Percentiles rank a stretch among this genome's conserved stretches.
phyloP scores from a whole-genome alignment of 2,888 invertebrate species.

The Tachystola acroxantha region DNA sequence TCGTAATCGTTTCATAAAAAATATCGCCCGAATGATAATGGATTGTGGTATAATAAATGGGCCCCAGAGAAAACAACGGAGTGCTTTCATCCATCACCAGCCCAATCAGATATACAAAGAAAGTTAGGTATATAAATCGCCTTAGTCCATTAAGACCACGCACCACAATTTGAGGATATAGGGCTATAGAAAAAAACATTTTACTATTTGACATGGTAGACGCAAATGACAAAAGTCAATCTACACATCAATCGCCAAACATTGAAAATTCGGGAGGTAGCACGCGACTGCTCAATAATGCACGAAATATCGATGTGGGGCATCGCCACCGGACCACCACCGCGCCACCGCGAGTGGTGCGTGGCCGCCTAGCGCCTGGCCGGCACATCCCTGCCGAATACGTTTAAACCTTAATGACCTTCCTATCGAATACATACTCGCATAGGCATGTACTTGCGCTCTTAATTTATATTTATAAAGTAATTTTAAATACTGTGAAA shows the following conservation, averaged over 20 bases:
- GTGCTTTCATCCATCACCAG: constrained; percentile 62
- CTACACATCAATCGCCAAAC: constrained; percentile 78
- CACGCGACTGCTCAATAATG: constrained; percentile 77
- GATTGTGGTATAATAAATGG: constrained; percentile 30
- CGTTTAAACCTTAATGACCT: constrained; percentile 2
- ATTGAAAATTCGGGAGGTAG: constrained; percentile 73
- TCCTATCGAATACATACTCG: not conserved
- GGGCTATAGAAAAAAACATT: constrained; percentile 66
- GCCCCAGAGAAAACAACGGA: constrained; percentile 49
- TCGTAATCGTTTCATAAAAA: constrained; percentile 26
- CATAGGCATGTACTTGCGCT: not conserved
- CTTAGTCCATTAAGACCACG: constrained; percentile 64
- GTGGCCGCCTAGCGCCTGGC: too few relatives aligned
- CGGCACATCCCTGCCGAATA: constrained; percentile 5
- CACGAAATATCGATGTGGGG: constrained; percentile 75
- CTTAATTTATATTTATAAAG: too few relatives aligned
- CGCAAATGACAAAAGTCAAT: constrained; percentile 78
- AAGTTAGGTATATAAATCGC: constrained; percentile 56
- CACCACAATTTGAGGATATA: constrained; percentile 65
- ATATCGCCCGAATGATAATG: constrained; percentile 31
- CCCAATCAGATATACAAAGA: constrained; percentile 61
- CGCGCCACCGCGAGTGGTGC: constrained; percentile 6
- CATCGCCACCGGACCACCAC: constrained; percentile 37
- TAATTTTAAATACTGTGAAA: constrained; percentile 1
- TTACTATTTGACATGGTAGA: constrained; percentile 72